Conservation (phyloP, 2,113 vertebrate genomes). For the Sprattus sprattus region DNA sequence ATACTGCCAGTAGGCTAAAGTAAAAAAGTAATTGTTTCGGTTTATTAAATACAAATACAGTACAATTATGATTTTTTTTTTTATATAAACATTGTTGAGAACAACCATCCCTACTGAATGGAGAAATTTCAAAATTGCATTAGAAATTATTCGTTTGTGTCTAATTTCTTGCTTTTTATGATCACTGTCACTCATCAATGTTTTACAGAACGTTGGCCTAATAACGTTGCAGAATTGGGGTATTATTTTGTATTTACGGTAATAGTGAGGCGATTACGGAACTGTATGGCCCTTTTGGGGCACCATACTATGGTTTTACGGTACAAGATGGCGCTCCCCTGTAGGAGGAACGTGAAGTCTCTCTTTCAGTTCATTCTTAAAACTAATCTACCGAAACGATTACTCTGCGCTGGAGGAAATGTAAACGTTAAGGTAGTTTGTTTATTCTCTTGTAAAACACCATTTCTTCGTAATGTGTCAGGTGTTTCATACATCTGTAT, state of each 20-base stretch:
- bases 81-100: too few relatives aligned
- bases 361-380: slow-evolving; percentile 48
- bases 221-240: too few relatives aligned
- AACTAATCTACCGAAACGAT: slow-evolving; percentile 22
- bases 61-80: too few relatives aligned
- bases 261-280: neutral
- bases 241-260: neutral
- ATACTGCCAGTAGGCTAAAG: too few relatives aligned
- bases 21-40: too few relatives aligned
- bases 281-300: slow-evolving; percentile 31
- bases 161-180: too few relatives aligned
- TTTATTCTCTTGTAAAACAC: neutral
- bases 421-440: slow-evolving; percentile 49
- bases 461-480: neutral
- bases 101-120: too few relatives aligned
- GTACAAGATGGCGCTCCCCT: slow-evolving; percentile 70
- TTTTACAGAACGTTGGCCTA: too few relatives aligned
- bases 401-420: slow-evolving; percentile 7
- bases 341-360: slow-evolving; percentile 44
- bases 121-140: too few relatives aligned
- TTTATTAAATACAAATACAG: too few relatives aligned
- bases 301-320: slow-evolving; percentile 53
- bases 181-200: too few relatives aligned
- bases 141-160: too few relatives aligned
- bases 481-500: neutral